These are phyloP conservation scores for Polyploca ridens DNA, from an alignment of 2,888 invertebrate genomes.

Conservation along the genomic window DNA sequence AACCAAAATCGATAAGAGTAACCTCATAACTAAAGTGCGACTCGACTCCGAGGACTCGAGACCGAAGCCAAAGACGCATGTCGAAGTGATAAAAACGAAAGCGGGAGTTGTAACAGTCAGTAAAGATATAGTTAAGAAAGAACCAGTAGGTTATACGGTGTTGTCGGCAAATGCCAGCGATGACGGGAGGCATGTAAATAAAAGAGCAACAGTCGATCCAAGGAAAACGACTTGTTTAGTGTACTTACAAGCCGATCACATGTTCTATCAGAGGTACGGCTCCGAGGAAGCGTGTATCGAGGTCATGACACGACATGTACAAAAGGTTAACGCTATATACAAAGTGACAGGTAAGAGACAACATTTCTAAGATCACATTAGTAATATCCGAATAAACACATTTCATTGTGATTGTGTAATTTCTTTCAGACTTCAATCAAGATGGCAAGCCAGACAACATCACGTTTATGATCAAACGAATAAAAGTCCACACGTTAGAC, in stretches of 20 bases:
- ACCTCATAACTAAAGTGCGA: conserved; percentile 81
- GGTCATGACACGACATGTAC: conserved; percentile 97
- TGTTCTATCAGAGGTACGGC: conserved; percentile 97
- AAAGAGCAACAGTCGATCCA: conserved; percentile 90
- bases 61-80: conserved; percentile 88
- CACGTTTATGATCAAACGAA: conserved; percentile 97
- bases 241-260: conserved; percentile 97
- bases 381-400: conserved; percentile 8
- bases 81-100: conserved; percentile 87
- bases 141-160: conserved; percentile 78
- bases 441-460: conserved; percentile 96
- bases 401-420: conserved; percentile 19
- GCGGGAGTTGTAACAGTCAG: conserved; percentile 86
- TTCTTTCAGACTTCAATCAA: conserved; percentile 93
- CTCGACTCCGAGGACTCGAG: conserved; percentile 81
- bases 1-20: conserved; percentile 81
- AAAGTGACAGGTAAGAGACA: conserved; percentile 89
- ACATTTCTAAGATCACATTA: conserved; percentile 4
- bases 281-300: conserved; percentile 97
- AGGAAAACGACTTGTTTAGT: conserved; percentile 97
- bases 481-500: conserved; percentile 95
- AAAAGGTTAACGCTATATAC: conserved; percentile 95
- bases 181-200: conserved; percentile 86
- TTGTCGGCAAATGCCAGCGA: conserved; percentile 78
- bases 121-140: conserved; percentile 86